Percentiles rank a stretch among this genome's conserved stretches.
Conservation (phyloP, 2,888 invertebrate genomes). For the Eueremaeus valkanovi region DNA sequence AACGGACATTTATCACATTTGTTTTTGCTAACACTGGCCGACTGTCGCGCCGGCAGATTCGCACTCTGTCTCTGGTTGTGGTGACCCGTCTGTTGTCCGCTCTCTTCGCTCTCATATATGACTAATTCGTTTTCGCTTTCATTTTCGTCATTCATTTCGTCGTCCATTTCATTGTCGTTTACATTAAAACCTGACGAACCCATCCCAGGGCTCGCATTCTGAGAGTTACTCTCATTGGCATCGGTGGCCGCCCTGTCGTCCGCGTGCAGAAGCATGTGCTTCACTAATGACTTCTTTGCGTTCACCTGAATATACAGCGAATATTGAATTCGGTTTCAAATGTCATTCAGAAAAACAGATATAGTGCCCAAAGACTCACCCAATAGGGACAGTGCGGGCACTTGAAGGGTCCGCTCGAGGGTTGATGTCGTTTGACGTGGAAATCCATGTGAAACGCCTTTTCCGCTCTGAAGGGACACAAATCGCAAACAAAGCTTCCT, state of each 20-base stretch:
- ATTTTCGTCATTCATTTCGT: neutral
- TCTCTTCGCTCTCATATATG: constrained; percentile 6
- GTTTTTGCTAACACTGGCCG: constrained; percentile 58
- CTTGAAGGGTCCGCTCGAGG: constrained; percentile 64
- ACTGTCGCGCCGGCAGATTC: too few relatives aligned
- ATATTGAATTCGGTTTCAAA: constrained; percentile 49
- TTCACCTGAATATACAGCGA: constrained; percentile 51
- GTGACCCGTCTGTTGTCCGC: neutral
- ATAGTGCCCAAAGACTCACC: constrained; percentile 43
- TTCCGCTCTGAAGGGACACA: constrained; percentile 67
- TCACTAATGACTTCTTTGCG: constrained; percentile 59
- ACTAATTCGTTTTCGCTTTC: constrained; percentile 15
- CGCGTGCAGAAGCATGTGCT: constrained; percentile 64
- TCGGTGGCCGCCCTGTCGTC: constrained; percentile 49
- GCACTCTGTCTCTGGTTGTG: neutral
- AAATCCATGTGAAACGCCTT: constrained; percentile 60
- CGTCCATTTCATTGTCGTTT: neutral
- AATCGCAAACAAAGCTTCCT: constrained; percentile 57
- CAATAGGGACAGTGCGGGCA: constrained; percentile 75
- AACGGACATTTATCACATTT: constrained; percentile 76
- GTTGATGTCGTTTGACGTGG: constrained; percentile 68
- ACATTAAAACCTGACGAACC: constrained; percentile 28
- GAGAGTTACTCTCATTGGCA: constrained; percentile 7
- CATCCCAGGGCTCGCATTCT: neutral
- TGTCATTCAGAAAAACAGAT: constrained; percentile 63